Evolutionary conservation across 2,797 vertebrate species (phyloP), one percentile per base, ranked within the genome.

Genomic region (Danio tinwini): DNA sequence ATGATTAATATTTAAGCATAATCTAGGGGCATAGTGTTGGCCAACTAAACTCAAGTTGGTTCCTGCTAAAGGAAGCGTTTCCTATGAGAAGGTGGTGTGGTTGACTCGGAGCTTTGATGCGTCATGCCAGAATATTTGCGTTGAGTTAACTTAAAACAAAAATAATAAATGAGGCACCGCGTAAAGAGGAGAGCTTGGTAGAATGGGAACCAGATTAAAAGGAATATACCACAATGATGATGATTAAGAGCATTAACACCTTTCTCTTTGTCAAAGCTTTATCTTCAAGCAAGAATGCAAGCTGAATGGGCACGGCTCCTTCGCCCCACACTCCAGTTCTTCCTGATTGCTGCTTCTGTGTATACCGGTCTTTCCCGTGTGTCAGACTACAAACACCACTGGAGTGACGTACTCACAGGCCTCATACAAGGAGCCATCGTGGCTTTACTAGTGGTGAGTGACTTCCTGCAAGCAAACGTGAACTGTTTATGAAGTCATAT

Each of bases 371-470:
- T 99, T n/a, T 98, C 97, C 0, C 93, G 97, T 71, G 94, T 98
- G 65, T 99, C 97, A 0, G 98, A 99, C 81, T 99, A 98, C 84
- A 99, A 99, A 88, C 97, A 99, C 85, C 98, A 99, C 69, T 98
- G 96, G 97, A 97, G 98, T 1, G 97, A 99, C 14, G 98, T 99
- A 72, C 86, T 98, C 89, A 92, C 90, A 0, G 98, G 97, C 9
- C 94, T 98, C 49, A 88, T 97, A 80, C 97, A 99, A 91, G 98
- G 98, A 0, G 97, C 96, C 0, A 63, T 96, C 70, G 94, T 96
- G 86, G 97, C 97, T 17, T 39, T 96, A 73, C 90, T 99, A 44
- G 94, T 97, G 86, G 97, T 98, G 86, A 96, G 97, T 91, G 56
- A 69, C 12, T 4, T 7, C n/a, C n/a, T n/a, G n/a, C n/a, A n/a